Percentiles rank a stretch among this genome's conserved stretches.
These are phyloP conservation scores for Pseudomyrmex flavicornis DNA, from an alignment of 1,140 invertebrate species.

Conservation along the genomic window DNA sequence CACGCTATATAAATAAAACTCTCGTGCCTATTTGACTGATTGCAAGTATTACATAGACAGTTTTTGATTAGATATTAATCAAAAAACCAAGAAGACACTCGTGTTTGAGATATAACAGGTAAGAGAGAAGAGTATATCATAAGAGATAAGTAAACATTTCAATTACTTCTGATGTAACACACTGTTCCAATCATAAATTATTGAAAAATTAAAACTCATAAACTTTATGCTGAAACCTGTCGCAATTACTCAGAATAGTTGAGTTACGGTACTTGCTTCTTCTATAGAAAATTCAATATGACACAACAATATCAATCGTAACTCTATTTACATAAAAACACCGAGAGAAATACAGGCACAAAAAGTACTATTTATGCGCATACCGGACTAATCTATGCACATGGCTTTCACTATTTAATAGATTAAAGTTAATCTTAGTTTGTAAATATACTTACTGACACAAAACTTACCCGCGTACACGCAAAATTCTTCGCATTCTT, in stretches of 20 bases:
- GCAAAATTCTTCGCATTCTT: slow-evolving; percentile 49
- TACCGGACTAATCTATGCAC: slow-evolving; percentile 61
- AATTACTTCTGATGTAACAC: slow-evolving; percentile 40
- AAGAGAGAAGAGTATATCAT: slow-evolving; percentile 8
- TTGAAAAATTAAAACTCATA: slow-evolving; percentile 27
- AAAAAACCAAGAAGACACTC: background rate
- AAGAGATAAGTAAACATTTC: slow-evolving; percentile 39
- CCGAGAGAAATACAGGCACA: slow-evolving; percentile 20
- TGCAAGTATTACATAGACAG: background rate
- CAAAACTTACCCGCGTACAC: slow-evolving; percentile 65
- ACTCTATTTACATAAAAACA: slow-evolving; percentile 52
- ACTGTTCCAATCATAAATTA: slow-evolving; percentile 31
- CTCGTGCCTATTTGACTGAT: background rate
- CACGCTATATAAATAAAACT: slow-evolving; percentile 47
- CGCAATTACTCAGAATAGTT: slow-evolving; percentile 10
- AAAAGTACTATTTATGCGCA: slow-evolving; percentile 61
- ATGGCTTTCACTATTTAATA: slow-evolving; percentile 45
- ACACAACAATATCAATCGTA: slow-evolving; percentile 33
- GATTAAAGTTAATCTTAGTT: slow-evolving; percentile 57
- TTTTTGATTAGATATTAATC: background rate
- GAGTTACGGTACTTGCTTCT: slow-evolving; percentile 19
- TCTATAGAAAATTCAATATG: slow-evolving; percentile 19
- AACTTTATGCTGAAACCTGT: slow-evolving; percentile 18
- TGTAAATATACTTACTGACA: slow-evolving; percentile 45
- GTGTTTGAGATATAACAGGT: background rate